Base-by-base conservation (phyloP, 1,140 invertebrate genomes). In the Penaeus chinensis region DNA sequence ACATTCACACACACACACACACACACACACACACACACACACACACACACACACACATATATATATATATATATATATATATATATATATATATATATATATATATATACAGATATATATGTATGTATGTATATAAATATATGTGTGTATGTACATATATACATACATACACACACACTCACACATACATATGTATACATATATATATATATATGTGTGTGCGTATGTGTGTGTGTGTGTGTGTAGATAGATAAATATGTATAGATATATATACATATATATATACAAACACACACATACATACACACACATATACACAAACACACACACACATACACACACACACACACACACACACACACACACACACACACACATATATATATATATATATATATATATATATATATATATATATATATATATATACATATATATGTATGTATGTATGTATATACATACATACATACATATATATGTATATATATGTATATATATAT, bases 401-500 rank as follows among this genome's bases (percentile, higher is more conserved):
- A 82, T n/a, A 61, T 27, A 62, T 65, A 82, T n/a, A 81, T n/a
- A 63, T n/a, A 65, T 18, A 7, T 62, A 62, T 82, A 61, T 65
- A 61, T 62, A 61, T 82, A 62, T 82, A 82, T 82, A 82, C 65
- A 82, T 65, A 82, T 82, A 65, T 82, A 61, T 63, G 62, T 81
- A 81, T 63, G n/a, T 8, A 62, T 62, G 7, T 63, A 22, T 62
- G n/a, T 61, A 81, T 63, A 62, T 61, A 62, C 24, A 47, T 32
- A 22, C 32, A 61, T 61, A 10, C 10, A 1, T 77, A 19, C 8
- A 19, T 32, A 10, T 76, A 16, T 20, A 16, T 77, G 24, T 2
- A 5, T 37, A 5, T 37, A 5, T 37, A 5, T 2, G 37, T 37
- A 5, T 37, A 5, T 37, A 37, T 37, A 5, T 5, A 37, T 37